phyloP scores from a whole-genome alignment of 2,797 vertebrate species.

The Bradypodion pumilum region DNA sequence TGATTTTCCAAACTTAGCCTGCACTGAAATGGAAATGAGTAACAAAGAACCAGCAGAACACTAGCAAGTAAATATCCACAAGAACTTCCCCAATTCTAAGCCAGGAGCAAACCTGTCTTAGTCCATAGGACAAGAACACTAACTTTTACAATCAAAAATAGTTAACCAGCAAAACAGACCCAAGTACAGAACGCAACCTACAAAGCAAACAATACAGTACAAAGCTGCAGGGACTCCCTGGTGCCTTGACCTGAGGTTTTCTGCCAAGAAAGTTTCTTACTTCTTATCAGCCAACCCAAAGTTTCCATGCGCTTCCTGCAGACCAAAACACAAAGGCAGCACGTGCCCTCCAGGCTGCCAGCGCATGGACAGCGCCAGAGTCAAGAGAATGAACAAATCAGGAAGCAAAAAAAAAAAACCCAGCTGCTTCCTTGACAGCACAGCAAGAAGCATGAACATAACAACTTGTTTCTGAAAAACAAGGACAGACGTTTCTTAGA shows the following conservation, averaged over 20 bases:
- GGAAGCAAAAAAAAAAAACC: rapidly evolving
- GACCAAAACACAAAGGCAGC: slow-evolving; percentile 24
- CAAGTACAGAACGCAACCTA: rapidly evolving
- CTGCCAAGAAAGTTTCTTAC: slow-evolving; percentile 19
- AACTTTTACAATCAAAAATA: slow-evolving; percentile 32
- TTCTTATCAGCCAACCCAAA: slow-evolving; percentile 3
- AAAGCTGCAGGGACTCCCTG: neutral
- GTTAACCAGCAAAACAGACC: neutral
- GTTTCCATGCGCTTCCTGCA: rapidly evolving
- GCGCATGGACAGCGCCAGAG: neutral
- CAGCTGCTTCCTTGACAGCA: neutral
- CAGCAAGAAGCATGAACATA: neutral
- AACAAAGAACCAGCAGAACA: neutral
- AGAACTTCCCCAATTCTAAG: too few relatives aligned
- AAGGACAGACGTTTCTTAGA: neutral
- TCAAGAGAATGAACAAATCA: neutral
- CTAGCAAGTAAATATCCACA: neutral
- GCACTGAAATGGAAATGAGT: neutral
- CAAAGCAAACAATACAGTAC: rapidly evolving
- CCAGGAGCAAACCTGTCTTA: neutral
- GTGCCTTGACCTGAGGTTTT: neutral
- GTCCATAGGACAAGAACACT: neutral
- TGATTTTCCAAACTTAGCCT: neutral
- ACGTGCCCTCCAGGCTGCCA: rapidly evolving
- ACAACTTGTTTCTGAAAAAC: neutral